These are phyloP conservation scores for Protonibea diacanthus DNA, from an alignment of 2,797 vertebrate genomes.

Conservation along the genomic window DNA sequence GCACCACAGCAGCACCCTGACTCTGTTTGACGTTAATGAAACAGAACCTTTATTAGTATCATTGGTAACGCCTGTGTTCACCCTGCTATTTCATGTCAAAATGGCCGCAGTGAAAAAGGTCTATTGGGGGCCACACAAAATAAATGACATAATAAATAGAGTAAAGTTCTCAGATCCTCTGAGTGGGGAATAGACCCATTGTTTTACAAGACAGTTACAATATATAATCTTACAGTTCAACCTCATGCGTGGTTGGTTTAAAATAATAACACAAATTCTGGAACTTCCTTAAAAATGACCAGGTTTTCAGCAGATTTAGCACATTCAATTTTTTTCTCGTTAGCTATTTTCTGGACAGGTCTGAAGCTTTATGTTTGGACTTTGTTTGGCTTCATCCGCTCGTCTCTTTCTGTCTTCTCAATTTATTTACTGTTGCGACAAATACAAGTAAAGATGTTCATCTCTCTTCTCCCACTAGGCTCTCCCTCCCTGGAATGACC, in stretches of 20 bases:
- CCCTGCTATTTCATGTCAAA: too few species aligned
- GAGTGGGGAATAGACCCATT: neutral
- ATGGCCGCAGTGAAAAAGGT: too few species aligned
- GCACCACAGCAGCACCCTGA: too few species aligned
- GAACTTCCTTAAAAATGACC: neutral
- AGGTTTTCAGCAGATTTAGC: neutral
- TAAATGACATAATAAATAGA: neutral
- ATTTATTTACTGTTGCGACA: slow-evolving; percentile 15
- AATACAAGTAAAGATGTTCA: slow-evolving; percentile 22
- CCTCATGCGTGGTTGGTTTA: too few species aligned
- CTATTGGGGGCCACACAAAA: neutral
- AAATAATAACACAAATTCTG: neutral
- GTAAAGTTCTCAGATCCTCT: neutral
- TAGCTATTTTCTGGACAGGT: neutral
- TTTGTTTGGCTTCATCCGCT: neutral
- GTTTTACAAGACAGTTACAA: too few species aligned
- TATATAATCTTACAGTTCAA: too few species aligned
- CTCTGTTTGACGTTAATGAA: too few species aligned
- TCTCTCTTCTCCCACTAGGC: slow-evolving; percentile 8
- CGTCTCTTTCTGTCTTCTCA: neutral
- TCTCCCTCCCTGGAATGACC: slow-evolving; percentile 18
- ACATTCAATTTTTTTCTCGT: neutral
- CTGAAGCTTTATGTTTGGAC: neutral
- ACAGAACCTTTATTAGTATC: too few species aligned
- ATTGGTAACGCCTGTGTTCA: too few species aligned